Conservation (phyloP, 2,888 invertebrate species). For the Sipunculus nudus region DNA sequence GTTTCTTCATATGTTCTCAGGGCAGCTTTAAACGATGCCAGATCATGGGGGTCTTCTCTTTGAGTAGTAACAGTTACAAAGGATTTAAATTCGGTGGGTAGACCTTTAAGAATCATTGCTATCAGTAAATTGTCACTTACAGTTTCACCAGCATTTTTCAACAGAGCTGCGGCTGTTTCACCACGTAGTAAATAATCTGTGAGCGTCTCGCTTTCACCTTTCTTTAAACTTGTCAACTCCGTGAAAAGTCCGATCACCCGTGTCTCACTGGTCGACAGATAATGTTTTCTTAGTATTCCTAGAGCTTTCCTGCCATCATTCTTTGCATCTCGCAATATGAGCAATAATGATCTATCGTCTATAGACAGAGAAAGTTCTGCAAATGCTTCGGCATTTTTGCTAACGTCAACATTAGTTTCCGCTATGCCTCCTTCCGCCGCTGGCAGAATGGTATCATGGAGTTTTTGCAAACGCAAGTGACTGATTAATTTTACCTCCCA, state of each 20-base stretch:
- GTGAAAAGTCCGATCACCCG: constrained; percentile 28
- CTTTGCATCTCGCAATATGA: constrained; percentile 36
- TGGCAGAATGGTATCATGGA: constrained; percentile 6
- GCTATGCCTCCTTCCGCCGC: neutral
- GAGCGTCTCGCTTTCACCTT: constrained; percentile 17
- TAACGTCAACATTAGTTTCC: constrained; percentile 8
- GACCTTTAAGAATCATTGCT: constrained; percentile 36
- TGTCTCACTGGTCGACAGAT: constrained; percentile 22
- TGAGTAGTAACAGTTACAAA: constrained; percentile 28
- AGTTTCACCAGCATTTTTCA: constrained; percentile 19
- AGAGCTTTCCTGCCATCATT: constrained; percentile 39
- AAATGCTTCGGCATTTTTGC: constrained; percentile 29
- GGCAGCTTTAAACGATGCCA: constrained; percentile 26
- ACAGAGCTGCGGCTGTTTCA: constrained; percentile 19
- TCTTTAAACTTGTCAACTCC: constrained; percentile 28
- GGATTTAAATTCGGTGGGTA: constrained; percentile 22
- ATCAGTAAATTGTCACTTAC: constrained; percentile 29
- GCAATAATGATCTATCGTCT: constrained; percentile 38
- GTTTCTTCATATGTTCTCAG: constrained; percentile 25
- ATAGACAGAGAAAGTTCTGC: constrained; percentile 33
- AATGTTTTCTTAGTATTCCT: constrained; percentile 28
- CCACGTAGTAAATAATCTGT: constrained; percentile 29
- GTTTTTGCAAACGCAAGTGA: constrained; percentile 18
- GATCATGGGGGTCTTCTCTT: constrained; percentile 7
- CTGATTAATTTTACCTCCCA: constrained; percentile 6